A percentile compares a stretch with the other conserved stretches of the same genome.
These are phyloP conservation scores for Ahaetulla prasina DNA, from an alignment of 2,113 vertebrate species.

Conservation along the genomic window DNA sequence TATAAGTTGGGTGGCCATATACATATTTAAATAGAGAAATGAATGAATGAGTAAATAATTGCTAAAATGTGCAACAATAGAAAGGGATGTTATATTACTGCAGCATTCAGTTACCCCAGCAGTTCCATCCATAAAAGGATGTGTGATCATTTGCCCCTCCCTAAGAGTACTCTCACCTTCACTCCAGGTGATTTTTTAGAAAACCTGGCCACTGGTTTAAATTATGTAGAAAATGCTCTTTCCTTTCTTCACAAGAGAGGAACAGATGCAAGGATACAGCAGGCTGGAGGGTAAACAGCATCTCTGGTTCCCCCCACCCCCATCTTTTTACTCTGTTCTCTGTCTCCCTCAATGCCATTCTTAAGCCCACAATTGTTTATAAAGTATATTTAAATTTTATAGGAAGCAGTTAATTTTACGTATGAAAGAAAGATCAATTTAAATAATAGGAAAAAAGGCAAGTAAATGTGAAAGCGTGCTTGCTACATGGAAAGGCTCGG, in stretches of 20 bases:
- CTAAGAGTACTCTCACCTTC: not conserved
- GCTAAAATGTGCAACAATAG: not conserved
- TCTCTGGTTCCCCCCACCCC: not conserved
- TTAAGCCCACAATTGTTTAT: not conserved
- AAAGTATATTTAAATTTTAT: not conserved
- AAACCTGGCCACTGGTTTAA: not conserved
- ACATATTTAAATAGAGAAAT: not conserved
- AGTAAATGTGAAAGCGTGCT: not conserved
- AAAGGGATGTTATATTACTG: not conserved
- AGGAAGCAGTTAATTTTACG: constrained; percentile 4
- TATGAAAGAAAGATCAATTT: not conserved
- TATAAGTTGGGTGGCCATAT: not conserved
- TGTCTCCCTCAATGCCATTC: not conserved
- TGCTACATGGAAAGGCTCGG: not conserved
- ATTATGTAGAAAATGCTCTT: not conserved
- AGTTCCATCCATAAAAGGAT: not conserved
- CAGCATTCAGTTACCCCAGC: not conserved
- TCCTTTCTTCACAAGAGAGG: not conserved
- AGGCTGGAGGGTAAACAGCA: not conserved
- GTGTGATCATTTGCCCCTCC: not conserved
- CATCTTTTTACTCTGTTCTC: not conserved
- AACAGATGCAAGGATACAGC: not conserved
- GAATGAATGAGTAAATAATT: not conserved
- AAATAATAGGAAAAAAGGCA: constrained; percentile 13
- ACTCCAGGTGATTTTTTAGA: not conserved